A percentile compares a stretch with the other conserved stretches of the same genome.
phyloP scores from a whole-genome alignment of 2,888 invertebrate species.

The Drosophila acutilabella region DNA sequence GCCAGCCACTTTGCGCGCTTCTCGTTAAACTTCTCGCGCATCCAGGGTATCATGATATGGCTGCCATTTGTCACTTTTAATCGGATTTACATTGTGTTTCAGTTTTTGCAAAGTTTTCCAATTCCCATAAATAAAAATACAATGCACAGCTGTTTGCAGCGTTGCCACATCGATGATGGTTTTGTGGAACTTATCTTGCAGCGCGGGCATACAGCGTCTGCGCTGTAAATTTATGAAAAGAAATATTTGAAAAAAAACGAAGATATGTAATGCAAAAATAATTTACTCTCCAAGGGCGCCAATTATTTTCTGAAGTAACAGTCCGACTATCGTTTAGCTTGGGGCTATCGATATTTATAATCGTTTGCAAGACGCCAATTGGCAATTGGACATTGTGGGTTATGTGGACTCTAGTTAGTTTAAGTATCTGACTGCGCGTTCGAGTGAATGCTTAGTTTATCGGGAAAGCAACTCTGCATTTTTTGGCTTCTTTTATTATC shows the following conservation, averaged over 20 bases:
- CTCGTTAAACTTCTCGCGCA: constrained; percentile 85
- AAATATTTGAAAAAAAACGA: not conserved
- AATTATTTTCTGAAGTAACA: fast-evolving
- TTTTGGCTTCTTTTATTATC: constrained; percentile 51
- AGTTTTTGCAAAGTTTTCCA: constrained; percentile 36
- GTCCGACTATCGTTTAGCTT: not conserved
- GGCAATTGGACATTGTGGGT: constrained; percentile 3
- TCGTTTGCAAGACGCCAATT: not conserved
- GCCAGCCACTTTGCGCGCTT: constrained; percentile 84
- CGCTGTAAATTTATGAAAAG: not conserved
- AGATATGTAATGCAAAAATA: not conserved
- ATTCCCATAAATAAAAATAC: constrained; percentile 53
- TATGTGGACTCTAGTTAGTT: not conserved
- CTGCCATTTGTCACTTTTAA: constrained; percentile 44
- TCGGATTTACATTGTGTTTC: constrained; percentile 40
- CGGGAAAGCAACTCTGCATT: constrained; percentile 33
- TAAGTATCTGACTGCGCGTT: not conserved
- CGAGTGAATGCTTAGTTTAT: constrained; percentile 23
- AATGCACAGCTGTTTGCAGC: constrained; percentile 50
- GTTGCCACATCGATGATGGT: constrained; percentile 39
- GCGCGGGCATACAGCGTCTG: not conserved
- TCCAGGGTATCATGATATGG: constrained; percentile 84
- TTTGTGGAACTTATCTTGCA: constrained; percentile 4
- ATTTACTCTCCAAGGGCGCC: not conserved
- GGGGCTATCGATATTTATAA: not conserved